phyloP scores from a whole-genome alignment of 1,140 invertebrate species.

The Helicorthomorpha holstii region DNA sequence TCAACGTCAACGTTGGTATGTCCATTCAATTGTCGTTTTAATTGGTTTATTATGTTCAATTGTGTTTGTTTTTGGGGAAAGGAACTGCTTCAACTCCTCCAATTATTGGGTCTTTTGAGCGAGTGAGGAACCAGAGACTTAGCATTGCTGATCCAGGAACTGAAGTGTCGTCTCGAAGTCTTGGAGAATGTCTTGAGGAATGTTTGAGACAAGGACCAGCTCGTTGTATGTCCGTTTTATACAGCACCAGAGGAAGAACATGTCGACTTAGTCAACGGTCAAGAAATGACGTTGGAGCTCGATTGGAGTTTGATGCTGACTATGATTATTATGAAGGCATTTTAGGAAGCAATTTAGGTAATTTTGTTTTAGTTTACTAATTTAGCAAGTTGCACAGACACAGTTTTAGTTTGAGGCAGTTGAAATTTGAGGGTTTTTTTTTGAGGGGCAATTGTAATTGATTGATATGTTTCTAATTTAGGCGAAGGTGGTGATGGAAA shows the following conservation, averaged over 20 bases:
- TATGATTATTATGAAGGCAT: constrained; percentile 67
- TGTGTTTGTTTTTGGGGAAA: not conserved
- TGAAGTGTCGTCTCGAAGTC: constrained; percentile 63
- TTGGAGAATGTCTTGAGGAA: constrained; percentile 75
- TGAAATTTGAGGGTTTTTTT: not conserved
- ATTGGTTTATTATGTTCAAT: too few relatives aligned
- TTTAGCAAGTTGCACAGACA: not conserved
- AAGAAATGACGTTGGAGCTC: constrained; percentile 59
- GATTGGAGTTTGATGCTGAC: constrained; percentile 71
- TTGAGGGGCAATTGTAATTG: too few relatives aligned
- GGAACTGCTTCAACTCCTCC: constrained; percentile 34
- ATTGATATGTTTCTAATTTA: too few relatives aligned
- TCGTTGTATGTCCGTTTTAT: constrained; percentile 69
- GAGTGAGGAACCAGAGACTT: constrained; percentile 57
- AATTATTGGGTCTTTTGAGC: constrained; percentile 38
- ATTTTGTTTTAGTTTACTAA: not conserved
- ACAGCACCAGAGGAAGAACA: constrained; percentile 61
- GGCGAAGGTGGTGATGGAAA: too few relatives aligned
- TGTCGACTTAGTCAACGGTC: constrained; percentile 71
- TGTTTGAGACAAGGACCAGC: constrained; percentile 67
- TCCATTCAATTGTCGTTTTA: too few relatives aligned
- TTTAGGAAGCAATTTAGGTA: constrained; percentile 1
- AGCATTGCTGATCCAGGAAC: constrained; percentile 72
- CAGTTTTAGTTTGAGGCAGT: not conserved
- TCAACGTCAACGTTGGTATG: constrained; percentile 19